Base-by-base conservation (phyloP, 2,888 invertebrate species). In the Diadromus collaris region DNA sequence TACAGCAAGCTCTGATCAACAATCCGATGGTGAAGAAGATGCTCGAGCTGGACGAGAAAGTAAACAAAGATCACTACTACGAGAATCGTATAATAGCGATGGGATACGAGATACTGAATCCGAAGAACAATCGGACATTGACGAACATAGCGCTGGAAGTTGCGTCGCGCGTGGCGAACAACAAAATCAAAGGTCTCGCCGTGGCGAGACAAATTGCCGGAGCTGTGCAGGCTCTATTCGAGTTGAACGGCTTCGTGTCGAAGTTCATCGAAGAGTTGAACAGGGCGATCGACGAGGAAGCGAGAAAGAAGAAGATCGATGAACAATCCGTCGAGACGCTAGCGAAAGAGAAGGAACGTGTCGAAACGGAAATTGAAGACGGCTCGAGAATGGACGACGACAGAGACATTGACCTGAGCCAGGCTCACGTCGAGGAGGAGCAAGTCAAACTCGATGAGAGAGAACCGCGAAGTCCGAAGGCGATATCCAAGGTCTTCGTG, bases 1-100 rank as follows among this genome's bases (percentile, higher is more conserved):
- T 70, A 60, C 46, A 70, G 16, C 7, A 21, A 7, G 58, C 58
- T 19, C 41, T 70, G 7, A 19, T 29, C 10, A 7, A 60, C 19
- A 70, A 70, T 70, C 19, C 29, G 3, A 27, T 58, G 32, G 41
- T 70, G 5, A 46, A 46, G 44, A 70, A 27, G 44, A 70, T 70
- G 69, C 58, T 70, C 19, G 19, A 70, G 32, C 60, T 70, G 1
- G 69, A 60, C 19, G 32, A 60, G 32, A 46, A 16, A 29, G 56
- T 56, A 4, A 70, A 70, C 60, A 21, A 46, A 13, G 48, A 70
- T 46, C 60, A 58, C n/a, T 46, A 58, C 32, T 70, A 60, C 29
- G 69, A 70, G 44, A 19, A 70, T 46, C 58, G 32, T 9, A 70
- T 70, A 24, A 60, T 46, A 21, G 32, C 29, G 2, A 58, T 70